Evolutionary conservation across 1,140 invertebrate genomes (phyloP).

Genomic region (Centruroides sculpturatus): DNA sequence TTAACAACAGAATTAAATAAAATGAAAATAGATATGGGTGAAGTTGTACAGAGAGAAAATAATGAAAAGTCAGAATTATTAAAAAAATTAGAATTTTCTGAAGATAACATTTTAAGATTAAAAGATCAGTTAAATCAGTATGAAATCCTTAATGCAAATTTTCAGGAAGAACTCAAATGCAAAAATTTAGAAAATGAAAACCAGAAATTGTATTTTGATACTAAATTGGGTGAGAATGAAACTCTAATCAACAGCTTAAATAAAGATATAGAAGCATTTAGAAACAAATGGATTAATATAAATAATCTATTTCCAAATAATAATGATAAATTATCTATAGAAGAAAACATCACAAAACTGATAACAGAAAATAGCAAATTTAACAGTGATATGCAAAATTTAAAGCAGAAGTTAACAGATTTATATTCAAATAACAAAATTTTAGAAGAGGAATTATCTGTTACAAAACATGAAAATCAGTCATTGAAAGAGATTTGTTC

Average conservation of each 20-base stretch:
- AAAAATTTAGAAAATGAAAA: neutral
- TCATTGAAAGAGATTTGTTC: neutral
- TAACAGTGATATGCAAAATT: neutral
- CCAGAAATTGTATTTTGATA: neutral
- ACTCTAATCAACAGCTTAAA: neutral
- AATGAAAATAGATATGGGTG: neutral
- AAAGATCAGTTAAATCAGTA: constrained; percentile 3
- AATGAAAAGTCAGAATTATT: neutral
- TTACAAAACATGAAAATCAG: too few species aligned
- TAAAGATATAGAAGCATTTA: neutral
- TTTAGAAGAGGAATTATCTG: neutral
- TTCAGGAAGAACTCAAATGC: neutral
- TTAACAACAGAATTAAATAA: neutral
- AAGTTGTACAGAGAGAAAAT: neutral
- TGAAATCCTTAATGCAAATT: neutral
- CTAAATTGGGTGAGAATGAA: neutral
- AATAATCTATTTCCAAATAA: too few species aligned
- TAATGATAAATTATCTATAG: too few species aligned
- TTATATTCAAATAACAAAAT: neutral
- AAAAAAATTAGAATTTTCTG: neutral
- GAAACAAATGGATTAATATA: too few species aligned
- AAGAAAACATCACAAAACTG: too few species aligned
- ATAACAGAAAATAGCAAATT: too few species aligned
- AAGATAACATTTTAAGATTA: neutral
- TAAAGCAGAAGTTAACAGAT: neutral